These are phyloP conservation scores for Crocuta crocuta DNA, from an alignment of 2,113 vertebrate genomes.

Conservation along the genomic window DNA sequence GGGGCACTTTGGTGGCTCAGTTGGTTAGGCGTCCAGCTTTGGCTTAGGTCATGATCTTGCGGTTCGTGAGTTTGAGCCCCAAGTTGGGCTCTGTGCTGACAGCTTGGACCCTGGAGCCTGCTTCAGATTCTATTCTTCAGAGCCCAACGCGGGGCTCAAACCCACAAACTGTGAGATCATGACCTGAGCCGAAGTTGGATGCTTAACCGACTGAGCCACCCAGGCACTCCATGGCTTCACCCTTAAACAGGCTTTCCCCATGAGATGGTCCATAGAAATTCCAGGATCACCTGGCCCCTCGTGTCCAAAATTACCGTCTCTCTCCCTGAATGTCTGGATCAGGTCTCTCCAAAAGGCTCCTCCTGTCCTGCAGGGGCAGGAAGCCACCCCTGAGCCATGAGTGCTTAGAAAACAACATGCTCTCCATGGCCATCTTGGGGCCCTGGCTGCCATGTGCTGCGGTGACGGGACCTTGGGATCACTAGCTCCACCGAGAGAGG, in stretches of 20 bases:
- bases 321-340: neutral
- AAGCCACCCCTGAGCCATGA: neutral
- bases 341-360: neutral
- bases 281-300: neutral
- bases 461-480: neutral
- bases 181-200: no score
- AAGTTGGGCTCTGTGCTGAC: no score
- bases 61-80: no score
- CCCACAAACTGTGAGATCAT: no score
- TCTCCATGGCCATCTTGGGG: neutral
- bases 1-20: no score
- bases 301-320: neutral
- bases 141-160: no score
- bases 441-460: neutral
- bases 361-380: neutral
- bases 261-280: neutral
- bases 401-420: neutral
- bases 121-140: no score
- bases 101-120: no score
- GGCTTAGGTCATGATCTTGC: no score
- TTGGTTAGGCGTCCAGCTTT: no score
- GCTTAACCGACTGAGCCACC: no score
- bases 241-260: neutral
- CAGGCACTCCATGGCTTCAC: neutral
- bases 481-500: neutral